These are phyloP conservation scores for Euplagia quadripunctaria DNA, from an alignment of 2,888 invertebrate genomes.

Conservation along the genomic window DNA sequence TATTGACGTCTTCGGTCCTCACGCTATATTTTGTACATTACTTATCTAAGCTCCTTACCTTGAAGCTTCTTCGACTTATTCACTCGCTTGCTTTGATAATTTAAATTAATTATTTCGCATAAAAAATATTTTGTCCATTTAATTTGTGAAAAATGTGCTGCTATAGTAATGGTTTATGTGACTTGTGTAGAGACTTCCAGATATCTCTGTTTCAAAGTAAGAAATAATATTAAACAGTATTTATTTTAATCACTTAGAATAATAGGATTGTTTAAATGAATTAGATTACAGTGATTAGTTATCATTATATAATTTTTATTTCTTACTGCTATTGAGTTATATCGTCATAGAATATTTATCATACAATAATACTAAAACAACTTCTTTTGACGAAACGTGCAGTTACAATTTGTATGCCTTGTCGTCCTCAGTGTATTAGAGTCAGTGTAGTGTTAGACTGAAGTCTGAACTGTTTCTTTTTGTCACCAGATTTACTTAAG, in stretches of 20 bases:
- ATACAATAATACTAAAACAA: not conserved
- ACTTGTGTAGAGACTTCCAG: constrained; percentile 83
- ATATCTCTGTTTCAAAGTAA: constrained; percentile 80
- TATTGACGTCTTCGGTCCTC: constrained; percentile 78
- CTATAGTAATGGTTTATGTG: constrained; percentile 81
- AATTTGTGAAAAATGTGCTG: constrained; percentile 78
- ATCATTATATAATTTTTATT: not conserved
- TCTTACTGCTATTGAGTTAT: not conserved
- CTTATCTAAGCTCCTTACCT: constrained; percentile 86
- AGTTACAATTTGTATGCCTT: not conserved
- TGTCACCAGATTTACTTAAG: constrained; percentile 78
- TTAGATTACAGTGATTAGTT: not conserved
- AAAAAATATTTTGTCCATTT: constrained; percentile 33
- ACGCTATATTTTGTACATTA: constrained; percentile 80
- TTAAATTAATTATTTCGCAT: constrained; percentile 51
- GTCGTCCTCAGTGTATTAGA: not conserved
- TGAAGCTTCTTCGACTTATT: constrained; percentile 78
- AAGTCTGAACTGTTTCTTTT: constrained; percentile 18
- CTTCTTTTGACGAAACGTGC: not conserved
- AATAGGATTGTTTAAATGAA: not conserved
- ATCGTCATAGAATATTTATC: not conserved
- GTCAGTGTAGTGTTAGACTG: not conserved
- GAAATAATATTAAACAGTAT: constrained; percentile 35
- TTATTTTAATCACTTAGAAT: not conserved
- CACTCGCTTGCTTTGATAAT: constrained; percentile 66